phyloP scores from a whole-genome alignment of 2,797 vertebrate genomes.

The Austrolebias charrua region DNA sequence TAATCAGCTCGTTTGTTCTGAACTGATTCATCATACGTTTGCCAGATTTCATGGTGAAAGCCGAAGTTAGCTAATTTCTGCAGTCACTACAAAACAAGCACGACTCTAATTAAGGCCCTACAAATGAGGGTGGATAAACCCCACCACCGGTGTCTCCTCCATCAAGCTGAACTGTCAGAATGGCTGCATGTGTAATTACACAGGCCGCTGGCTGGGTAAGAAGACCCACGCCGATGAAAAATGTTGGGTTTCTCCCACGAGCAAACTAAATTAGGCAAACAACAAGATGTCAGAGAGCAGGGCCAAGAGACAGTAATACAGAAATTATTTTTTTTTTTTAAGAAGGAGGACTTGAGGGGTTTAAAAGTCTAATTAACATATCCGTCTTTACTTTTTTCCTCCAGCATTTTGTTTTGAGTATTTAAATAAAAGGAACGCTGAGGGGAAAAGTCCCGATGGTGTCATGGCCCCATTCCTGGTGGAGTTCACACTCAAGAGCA shows the following conservation, averaged over 20 bases:
- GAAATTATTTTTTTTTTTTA: neutral
- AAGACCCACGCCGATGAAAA: constrained; percentile 18
- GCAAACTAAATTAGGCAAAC: constrained; percentile 33
- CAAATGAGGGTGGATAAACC: constrained; percentile 49
- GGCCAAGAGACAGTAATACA: constrained; percentile 2
- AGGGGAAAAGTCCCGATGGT: neutral
- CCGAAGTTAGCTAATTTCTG: constrained; percentile 44
- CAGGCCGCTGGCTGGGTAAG: constrained; percentile 48
- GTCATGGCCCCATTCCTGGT: constrained; percentile 18
- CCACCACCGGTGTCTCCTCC: constrained; percentile 31
- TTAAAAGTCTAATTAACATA: constrained; percentile 50
- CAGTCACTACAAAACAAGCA: constrained; percentile 54
- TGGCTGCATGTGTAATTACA: constrained; percentile 57
- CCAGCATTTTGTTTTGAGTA: constrained; percentile 25
- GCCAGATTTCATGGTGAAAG: constrained; percentile 16
- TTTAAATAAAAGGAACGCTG: constrained; percentile 2
- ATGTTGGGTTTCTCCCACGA: constrained; percentile 14
- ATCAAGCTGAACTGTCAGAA: constrained; percentile 57
- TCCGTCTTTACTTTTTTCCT: constrained; percentile 27
- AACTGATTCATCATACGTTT: constrained; percentile 27
- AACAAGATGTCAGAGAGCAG: constrained; percentile 25
- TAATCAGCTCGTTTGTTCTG: constrained; percentile 8
- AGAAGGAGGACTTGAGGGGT: constrained; percentile 32
- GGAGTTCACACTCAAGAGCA: constrained; percentile 23
- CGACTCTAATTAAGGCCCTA: constrained; percentile 51